Evolutionary conservation across 2,888 invertebrate species (phyloP).

Genomic region (Hypomecis punctinalis): DNA sequence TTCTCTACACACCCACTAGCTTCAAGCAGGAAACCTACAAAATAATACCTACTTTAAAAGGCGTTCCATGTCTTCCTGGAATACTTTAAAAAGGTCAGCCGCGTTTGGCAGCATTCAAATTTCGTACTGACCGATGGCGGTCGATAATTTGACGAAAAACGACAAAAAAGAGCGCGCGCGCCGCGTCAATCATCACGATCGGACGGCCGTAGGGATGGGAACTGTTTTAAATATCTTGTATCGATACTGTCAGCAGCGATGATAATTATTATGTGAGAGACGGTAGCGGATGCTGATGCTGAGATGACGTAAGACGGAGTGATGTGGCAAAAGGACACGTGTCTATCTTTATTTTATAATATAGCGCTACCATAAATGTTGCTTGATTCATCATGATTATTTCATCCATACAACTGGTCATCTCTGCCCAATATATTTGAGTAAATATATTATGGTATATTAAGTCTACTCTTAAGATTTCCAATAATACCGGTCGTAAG

Average conservation of each 20-base stretch:
- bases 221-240: neutral
- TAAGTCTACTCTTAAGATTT: too few species aligned
- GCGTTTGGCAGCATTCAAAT: constrained; percentile 54
- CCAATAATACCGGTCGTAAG: too few species aligned
- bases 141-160: constrained; percentile 51
- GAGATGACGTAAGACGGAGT: too few species aligned
- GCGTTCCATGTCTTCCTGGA: constrained; percentile 53
- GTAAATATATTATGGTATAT: too few species aligned
- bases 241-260: constrained; percentile 33
- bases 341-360: too few species aligned
- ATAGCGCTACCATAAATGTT: too few species aligned
- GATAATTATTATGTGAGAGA: neutral
- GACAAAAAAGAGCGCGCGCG: constrained; percentile 57
- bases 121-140: constrained; percentile 43
- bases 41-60: constrained; percentile 34
- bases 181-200: constrained; percentile 64
- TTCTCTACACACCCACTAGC: too few species aligned
- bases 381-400: too few species aligned
- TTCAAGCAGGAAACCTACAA: constrained; percentile 5
- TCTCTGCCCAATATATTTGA: too few species aligned
- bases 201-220: constrained; percentile 35
- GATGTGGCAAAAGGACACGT: too few species aligned
- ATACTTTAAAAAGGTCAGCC: constrained; percentile 50
- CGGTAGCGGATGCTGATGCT: too few species aligned
- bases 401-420: too few species aligned